Conservation (phyloP, 1,140 invertebrate species). For the Drosophila littoralis region DNA sequence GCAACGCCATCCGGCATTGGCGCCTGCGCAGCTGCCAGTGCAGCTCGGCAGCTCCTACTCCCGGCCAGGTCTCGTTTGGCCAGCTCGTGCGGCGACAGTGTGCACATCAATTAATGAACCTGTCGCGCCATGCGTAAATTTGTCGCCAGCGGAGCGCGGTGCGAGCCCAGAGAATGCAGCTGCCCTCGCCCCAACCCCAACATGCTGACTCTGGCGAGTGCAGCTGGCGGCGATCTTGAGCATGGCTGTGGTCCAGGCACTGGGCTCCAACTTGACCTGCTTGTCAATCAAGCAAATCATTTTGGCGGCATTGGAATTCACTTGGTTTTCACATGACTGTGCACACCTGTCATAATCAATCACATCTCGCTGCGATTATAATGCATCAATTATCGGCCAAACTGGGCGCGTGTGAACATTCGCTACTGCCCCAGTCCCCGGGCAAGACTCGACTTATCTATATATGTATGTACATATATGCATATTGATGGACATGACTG, state of each 20-base stretch:
- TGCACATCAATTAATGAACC: constrained; percentile 80
- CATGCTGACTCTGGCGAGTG: background rate
- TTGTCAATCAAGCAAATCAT: constrained; percentile 77
- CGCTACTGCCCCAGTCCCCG: constrained; percentile 28
- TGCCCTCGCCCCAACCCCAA: too few species aligned
- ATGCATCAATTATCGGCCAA: constrained; percentile 72
- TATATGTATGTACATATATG: background rate
- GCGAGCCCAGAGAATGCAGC: background rate
- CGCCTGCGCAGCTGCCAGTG: constrained; percentile 47
- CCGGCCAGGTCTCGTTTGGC: background rate
- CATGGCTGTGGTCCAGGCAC: background rate
- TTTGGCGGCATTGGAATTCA: constrained; percentile 70
- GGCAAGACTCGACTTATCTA: constrained; percentile 9
- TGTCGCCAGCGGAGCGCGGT: constrained; percentile 55
- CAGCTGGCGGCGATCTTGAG: constrained; percentile 5
- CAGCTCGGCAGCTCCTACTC: background rate
- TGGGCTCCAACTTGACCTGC: constrained; percentile 52
- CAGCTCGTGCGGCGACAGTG: constrained; percentile 64
- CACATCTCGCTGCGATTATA: constrained; percentile 67
- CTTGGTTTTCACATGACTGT: constrained; percentile 66
- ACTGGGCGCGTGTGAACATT: constrained; percentile 68
- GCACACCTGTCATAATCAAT: constrained; percentile 77
- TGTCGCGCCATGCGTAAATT: constrained; percentile 75
- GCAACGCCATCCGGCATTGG: constrained; percentile 47
- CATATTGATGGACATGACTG: constrained; percentile 23